Evolutionary conservation across 2,113 vertebrate genomes (phyloP).

Genomic region (Lagopus muta): DNA sequence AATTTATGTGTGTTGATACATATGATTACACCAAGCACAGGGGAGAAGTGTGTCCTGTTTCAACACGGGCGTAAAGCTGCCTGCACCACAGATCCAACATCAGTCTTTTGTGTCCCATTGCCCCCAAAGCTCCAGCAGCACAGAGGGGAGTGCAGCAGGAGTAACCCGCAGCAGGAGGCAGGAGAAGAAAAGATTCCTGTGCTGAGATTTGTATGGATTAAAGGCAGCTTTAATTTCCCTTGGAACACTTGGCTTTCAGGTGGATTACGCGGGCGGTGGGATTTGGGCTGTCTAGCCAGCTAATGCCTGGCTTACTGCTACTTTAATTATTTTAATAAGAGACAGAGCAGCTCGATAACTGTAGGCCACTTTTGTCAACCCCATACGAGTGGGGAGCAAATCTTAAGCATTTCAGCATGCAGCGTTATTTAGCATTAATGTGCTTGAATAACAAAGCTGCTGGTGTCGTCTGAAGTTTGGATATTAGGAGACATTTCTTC

Average conservation of each 20-base stretch:
- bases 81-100: accelerated
- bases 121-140: background rate
- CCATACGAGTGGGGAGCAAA: background rate
- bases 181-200: slow-evolving; percentile 21
- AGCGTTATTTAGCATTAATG: accelerated
- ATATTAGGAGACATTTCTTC: too few relatives aligned
- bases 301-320: slow-evolving; percentile 30
- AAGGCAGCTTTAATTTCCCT: slow-evolving; percentile 52
- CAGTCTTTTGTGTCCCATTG: background rate
- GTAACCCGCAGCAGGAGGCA: background rate
- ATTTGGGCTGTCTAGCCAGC: slow-evolving; percentile 57
- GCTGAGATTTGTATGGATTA: slow-evolving; percentile 62
- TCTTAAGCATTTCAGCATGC: background rate
- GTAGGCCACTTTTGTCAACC: background rate
- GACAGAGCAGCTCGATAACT: background rate
- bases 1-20: slow-evolving; percentile 16
- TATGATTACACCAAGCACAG: background rate
- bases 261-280: background rate
- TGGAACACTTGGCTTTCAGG: slow-evolving; percentile 33
- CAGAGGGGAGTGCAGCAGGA: background rate
- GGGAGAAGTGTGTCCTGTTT: background rate
- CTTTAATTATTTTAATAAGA: slow-evolving; percentile 31
- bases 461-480: background rate
- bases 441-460: accelerated
- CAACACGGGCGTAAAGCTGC: background rate